Conservation (phyloP, 2,888 invertebrate species). For the Scaptomyza flava region DNA sequence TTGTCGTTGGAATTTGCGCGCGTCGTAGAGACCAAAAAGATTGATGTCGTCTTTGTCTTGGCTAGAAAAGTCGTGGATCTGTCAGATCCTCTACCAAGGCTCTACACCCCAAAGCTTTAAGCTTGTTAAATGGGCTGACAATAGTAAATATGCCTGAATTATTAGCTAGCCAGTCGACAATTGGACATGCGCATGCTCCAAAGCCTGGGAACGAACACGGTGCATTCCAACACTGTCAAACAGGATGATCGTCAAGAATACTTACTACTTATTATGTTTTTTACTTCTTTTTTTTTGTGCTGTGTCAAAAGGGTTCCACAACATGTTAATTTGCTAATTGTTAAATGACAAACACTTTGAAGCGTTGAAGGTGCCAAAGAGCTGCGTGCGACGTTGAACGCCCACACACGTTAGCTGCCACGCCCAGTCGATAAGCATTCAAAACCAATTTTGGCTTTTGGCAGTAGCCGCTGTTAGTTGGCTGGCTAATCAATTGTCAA, state of each 20-base stretch:
- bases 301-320: slow-evolving; percentile 1
- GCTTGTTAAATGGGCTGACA: slow-evolving; percentile 72
- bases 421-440: slow-evolving; percentile 38
- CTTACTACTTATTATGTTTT: not conserved
- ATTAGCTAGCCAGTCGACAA: slow-evolving; percentile 64
- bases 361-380: slow-evolving; percentile 57
- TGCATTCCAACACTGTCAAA: slow-evolving; percentile 35
- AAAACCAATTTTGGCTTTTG: slow-evolving; percentile 63
- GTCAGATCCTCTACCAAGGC: slow-evolving; percentile 15
- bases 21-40: slow-evolving; percentile 59
- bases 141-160: slow-evolving; percentile 75
- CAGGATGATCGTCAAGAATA: slow-evolving; percentile 20
- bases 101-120: slow-evolving; percentile 1
- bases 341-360: slow-evolving; percentile 51
- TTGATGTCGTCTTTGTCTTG: slow-evolving; percentile 74
- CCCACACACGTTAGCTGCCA: slow-evolving; percentile 57
- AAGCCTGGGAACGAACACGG: slow-evolving; percentile 63
- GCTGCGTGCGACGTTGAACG: slow-evolving; percentile 43
- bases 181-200: slow-evolving; percentile 71
- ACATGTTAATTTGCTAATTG: slow-evolving; percentile 78
- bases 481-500: slow-evolving; percentile 76
- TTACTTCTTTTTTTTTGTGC: slow-evolving; percentile 1
- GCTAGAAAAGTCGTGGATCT: slow-evolving; percentile 27
- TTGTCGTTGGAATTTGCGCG: slow-evolving; percentile 79
- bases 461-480: slow-evolving; percentile 41